Percentiles rank a stretch among this genome's conserved stretches.
These are phyloP conservation scores for Alligator sinensis DNA, from an alignment of 2,113 vertebrate species.

Conservation along the genomic window DNA sequence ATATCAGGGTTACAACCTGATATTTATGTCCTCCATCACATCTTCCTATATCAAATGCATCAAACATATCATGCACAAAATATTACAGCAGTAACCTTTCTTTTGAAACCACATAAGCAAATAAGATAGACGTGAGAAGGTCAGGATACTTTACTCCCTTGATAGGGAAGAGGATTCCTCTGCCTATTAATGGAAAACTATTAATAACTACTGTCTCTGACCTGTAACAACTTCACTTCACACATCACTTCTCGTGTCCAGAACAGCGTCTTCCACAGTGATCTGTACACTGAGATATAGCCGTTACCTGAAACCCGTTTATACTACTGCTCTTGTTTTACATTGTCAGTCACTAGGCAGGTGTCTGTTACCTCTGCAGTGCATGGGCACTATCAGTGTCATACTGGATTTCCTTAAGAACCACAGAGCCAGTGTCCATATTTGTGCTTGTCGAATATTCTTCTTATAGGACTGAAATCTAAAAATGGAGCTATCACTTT, in stretches of 20 bases:
- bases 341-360: accelerated
- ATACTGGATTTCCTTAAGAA: neutral
- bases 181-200: neutral
- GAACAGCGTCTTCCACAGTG: neutral
- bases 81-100: neutral
- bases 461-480: neutral
- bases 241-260: neutral
- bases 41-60: neutral
- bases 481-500: neutral
- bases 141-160: neutral
- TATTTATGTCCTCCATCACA: no score
- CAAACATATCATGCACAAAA: neutral
- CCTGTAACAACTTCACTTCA: neutral
- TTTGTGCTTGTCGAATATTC: neutral
- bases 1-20: neutral
- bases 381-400: accelerated
- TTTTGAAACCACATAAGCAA: neutral
- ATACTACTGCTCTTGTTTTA: neutral
- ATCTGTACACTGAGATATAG: neutral
- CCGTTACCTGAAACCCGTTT: neutral
- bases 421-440: neutral
- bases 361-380: neutral
- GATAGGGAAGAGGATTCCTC: neutral
- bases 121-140: neutral
- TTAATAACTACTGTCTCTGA: neutral